Percentiles rank a stretch among this genome's conserved stretches.
Evolutionary conservation across 2,113 vertebrate species (phyloP).

Genomic region (Podarcis muralis): DNA sequence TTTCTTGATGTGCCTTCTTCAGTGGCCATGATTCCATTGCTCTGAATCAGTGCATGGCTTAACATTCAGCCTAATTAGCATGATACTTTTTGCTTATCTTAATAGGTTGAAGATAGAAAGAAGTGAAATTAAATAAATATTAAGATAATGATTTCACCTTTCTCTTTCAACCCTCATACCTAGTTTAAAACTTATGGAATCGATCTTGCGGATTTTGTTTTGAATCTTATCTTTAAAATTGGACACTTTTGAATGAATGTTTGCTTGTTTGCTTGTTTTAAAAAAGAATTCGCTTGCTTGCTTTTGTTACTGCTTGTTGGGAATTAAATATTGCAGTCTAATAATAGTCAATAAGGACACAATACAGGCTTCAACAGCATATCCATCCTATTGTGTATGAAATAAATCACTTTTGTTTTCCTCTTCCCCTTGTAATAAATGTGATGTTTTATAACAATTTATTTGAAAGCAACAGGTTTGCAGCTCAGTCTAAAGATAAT

Average conservation of each 20-base stretch:
- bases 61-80: conserved; percentile 11
- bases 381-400: not conserved
- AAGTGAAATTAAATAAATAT: conserved; percentile 29
- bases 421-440: not conserved
- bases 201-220: conserved; percentile 13
- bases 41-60: not conserved
- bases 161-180: conserved; percentile 19
- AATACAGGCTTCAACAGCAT: conserved; percentile 25
- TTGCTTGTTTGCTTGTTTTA: too few species aligned
- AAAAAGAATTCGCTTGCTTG: conserved; percentile 17
- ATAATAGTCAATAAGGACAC: not conserved
- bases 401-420: conserved; percentile 6
- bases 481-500: not conserved
- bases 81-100: conserved; percentile 34
- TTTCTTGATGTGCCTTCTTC: conserved; percentile 25
- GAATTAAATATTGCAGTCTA: conserved; percentile 26
- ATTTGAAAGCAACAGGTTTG: not conserved
- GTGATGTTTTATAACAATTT: not conserved
- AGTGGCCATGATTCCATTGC: not conserved
- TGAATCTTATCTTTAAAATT: conserved; percentile 31
- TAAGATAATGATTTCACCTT: conserved; percentile 36
- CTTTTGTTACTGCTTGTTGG: conserved; percentile 23
- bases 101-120: conserved; percentile 42
- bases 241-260: too few species aligned
- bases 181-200: conserved; percentile 46